phyloP scores from a whole-genome alignment of 2,113 vertebrate genomes.

The Hymenochirus boettgeri region DNA sequence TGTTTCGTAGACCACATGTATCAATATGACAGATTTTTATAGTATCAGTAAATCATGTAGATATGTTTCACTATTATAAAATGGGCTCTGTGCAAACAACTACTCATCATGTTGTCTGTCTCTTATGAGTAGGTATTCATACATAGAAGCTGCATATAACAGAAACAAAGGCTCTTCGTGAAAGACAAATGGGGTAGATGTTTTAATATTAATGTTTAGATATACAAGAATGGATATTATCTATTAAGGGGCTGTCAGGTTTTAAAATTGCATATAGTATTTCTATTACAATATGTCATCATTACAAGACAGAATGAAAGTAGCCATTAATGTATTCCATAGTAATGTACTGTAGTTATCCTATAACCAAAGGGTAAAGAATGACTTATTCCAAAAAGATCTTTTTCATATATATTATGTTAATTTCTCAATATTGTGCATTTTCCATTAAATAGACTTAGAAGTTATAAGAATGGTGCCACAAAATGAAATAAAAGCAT shows the following conservation, averaged over 20 bases:
- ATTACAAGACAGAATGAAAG: slow-evolving; percentile 14
- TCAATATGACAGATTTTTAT: slow-evolving; percentile 35
- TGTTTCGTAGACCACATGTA: slow-evolving; percentile 20
- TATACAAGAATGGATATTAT: slow-evolving; percentile 38
- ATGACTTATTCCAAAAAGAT: not conserved
- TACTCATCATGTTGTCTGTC: slow-evolving; percentile 40
- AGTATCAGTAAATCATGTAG: slow-evolving; percentile 37
- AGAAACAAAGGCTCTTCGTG: not conserved
- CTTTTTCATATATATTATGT: no score
- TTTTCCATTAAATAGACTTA: no score
- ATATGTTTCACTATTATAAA: slow-evolving; percentile 38
- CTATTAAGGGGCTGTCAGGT: slow-evolving; percentile 33
- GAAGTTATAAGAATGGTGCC: no score
- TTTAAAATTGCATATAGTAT: slow-evolving; percentile 39
- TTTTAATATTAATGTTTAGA: slow-evolving; percentile 40
- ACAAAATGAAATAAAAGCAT: no score
- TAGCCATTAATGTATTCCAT: not conserved
- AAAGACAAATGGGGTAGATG: slow-evolving; percentile 28
- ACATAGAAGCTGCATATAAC: slow-evolving; percentile 25
- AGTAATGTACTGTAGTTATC: slow-evolving; percentile 13
- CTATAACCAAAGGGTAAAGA: not conserved
- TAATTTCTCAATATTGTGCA: no score
- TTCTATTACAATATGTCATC: slow-evolving; percentile 39
- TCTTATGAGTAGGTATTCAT: slow-evolving; percentile 39
- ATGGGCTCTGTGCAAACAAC: slow-evolving; percentile 39